phyloP scores from a whole-genome alignment of 1,140 invertebrate species.

The Apolygus lucorum region DNA sequence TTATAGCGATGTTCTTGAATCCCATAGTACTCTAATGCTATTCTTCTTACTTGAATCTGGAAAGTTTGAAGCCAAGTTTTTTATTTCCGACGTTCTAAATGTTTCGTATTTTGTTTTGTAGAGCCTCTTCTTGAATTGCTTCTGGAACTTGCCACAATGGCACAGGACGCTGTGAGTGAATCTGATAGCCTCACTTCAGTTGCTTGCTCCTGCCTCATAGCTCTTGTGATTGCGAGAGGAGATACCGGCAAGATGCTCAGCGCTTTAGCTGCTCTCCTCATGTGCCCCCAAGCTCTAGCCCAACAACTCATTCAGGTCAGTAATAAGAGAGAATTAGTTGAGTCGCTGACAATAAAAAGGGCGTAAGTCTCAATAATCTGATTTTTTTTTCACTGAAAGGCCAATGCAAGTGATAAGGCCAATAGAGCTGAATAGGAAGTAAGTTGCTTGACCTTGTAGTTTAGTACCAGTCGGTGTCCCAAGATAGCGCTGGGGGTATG shows the following conservation, averaged over 20 bases:
- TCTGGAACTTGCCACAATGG: slow-evolving; percentile 62
- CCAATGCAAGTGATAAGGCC: no score
- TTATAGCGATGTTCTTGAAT: no score
- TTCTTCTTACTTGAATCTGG: no score
- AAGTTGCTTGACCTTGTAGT: no score
- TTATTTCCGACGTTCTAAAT: not conserved
- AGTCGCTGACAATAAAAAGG: no score
- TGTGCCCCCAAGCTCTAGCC: slow-evolving; percentile 68
- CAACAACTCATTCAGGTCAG: slow-evolving; percentile 68
- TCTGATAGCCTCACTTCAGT: slow-evolving; percentile 68
- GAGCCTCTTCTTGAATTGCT: slow-evolving; percentile 70
- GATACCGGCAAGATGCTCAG: slow-evolving; percentile 85
- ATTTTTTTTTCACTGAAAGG: no score
- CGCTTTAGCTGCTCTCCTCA: slow-evolving; percentile 77
- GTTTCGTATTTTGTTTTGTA: slow-evolving; percentile 36
- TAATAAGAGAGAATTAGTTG: no score
- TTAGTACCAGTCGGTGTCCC: no score
- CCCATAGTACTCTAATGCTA: no score
- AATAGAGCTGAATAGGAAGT: no score
- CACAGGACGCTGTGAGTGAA: slow-evolving; percentile 46
- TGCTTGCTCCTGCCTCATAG: slow-evolving; percentile 81
- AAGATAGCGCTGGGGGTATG: no score
- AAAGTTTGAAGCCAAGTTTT: not conserved
- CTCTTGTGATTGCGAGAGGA: slow-evolving; percentile 81
- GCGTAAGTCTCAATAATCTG: no score